Base-by-base conservation (phyloP, 37 sponge, comb jelly and placozoan genomes). In the Spongia lamella region DNA sequence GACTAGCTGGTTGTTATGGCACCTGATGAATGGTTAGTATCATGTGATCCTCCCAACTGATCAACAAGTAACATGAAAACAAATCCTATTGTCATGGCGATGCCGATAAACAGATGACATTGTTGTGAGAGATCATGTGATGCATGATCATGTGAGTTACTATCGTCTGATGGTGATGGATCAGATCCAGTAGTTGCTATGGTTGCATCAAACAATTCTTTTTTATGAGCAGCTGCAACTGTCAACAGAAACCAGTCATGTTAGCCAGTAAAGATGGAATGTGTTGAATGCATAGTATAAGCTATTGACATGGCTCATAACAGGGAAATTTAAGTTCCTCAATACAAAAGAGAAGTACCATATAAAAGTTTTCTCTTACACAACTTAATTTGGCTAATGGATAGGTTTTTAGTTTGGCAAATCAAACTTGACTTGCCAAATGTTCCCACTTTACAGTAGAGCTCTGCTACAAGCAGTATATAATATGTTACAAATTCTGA, bases 41-140 rank as follows among this genome's bases (percentile, higher is more conserved):
- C 7, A 9, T 43, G 47, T 13, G 47, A 66, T 22, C 86, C 93
- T 6, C 85, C 80, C 1, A 88, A 40, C 77, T 98, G 93, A 66
- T 98, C 99, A 3, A 98, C 56, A 3, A 98, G 47, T 34, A 98
- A 60, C 99, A 98, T 98, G 77, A 92, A 80, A 3, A 94, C 74
- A 54, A 98, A 98, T 16, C 99, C 99, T 29, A 84, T 30, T 0
- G 80, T 66, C 3, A 98, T 86, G n/a, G 96, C 80, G 30, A 83
- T 30, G 1, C 99, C 99, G 63, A 98, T 76, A 25, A 89, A 66
- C 52, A 78, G 37, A 43, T 88, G 86, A 11, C 83, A 72, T 54
- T 65, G 53, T 43, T 43, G 47, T 43, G 47, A 9, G 9, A 43
- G 47, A 13, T 43, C 47, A 43, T 43, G 47, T 43, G 47, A 43